These are phyloP conservation scores for Cebus imitator DNA, from an alignment of 2,113 vertebrate species.

Conservation along the genomic window DNA sequence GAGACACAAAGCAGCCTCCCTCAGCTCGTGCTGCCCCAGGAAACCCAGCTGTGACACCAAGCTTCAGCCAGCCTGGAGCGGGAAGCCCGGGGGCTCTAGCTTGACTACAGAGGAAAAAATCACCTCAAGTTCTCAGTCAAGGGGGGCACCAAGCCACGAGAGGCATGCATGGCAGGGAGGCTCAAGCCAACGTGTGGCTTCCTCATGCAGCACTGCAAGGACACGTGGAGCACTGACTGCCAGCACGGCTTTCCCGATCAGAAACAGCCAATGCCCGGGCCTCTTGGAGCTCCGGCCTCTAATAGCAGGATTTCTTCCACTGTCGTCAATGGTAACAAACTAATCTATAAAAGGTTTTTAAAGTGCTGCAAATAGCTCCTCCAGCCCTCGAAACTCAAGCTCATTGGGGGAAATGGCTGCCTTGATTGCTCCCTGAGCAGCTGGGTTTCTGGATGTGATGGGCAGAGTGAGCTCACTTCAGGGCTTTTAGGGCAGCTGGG, in stretches of 20 bases:
- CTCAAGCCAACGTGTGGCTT: fast-evolving
- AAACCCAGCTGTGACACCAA: background rate
- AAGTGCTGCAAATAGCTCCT: background rate
- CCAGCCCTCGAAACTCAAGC: background rate
- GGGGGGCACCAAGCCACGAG: background rate
- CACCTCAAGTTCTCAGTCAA: background rate
- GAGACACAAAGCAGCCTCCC: fast-evolving
- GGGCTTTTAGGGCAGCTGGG: fast-evolving
- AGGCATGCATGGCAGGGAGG: fast-evolving
- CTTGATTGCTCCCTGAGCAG: background rate
- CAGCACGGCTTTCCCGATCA: fast-evolving
- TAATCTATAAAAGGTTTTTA: constrained; percentile 23
- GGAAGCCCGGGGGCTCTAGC: background rate
- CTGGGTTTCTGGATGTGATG: background rate
- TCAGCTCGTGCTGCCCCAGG: background rate
- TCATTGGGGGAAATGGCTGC: background rate
- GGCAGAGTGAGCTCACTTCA: background rate
- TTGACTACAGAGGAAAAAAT: background rate
- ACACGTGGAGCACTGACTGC: fast-evolving
- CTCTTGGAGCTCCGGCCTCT: background rate
- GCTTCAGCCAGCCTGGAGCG: fast-evolving
- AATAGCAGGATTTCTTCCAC: background rate
- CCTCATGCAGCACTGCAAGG: fast-evolving
- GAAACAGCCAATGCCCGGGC: background rate
- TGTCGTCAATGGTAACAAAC: constrained; percentile 29